Evolutionary conservation across 2,797 vertebrate species (phyloP).

Genomic region (Setipinna tenuifilis): DNA sequence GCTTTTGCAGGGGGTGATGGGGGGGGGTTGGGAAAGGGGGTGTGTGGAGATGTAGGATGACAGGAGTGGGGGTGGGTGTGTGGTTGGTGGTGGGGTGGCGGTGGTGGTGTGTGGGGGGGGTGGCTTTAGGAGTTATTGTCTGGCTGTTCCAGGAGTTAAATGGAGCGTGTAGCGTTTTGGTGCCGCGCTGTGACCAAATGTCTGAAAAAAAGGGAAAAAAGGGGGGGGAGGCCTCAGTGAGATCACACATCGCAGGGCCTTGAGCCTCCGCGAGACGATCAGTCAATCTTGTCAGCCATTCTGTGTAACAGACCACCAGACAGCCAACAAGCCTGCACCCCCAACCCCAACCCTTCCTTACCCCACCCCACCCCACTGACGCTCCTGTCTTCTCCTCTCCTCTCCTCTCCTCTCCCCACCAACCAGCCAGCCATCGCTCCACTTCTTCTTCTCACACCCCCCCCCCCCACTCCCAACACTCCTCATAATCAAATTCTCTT

Average conservation of each 20-base stretch:
- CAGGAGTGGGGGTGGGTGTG: neutral
- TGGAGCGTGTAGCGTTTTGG: constrained; percentile 35
- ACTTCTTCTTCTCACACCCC: too few species aligned
- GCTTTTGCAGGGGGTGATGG: neutral
- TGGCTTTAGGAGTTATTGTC: neutral
- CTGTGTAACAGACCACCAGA: constrained; percentile 3
- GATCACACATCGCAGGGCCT: constrained; percentile 23
- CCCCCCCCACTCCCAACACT: neutral
- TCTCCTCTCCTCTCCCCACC: neutral
- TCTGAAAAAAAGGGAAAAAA: neutral
- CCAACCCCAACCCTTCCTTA: neutral
- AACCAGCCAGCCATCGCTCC: too few species aligned
- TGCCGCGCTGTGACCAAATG: constrained; percentile 25
- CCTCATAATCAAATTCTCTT: neutral
- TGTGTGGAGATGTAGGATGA: neutral
- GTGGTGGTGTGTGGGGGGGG: neutral
- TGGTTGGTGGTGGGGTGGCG: too few species aligned
- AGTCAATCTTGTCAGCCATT: neutral
- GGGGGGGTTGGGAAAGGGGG: neutral
- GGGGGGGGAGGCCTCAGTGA: neutral
- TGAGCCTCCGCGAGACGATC: neutral
- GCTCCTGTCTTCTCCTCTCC: neutral
- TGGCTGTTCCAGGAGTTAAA: constrained; percentile 36
- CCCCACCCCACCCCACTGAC: too few species aligned
- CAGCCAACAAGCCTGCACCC: neutral